These are phyloP conservation scores for Ophonus ardosiacus DNA, from an alignment of 2,888 invertebrate genomes.

Conservation along the genomic window DNA sequence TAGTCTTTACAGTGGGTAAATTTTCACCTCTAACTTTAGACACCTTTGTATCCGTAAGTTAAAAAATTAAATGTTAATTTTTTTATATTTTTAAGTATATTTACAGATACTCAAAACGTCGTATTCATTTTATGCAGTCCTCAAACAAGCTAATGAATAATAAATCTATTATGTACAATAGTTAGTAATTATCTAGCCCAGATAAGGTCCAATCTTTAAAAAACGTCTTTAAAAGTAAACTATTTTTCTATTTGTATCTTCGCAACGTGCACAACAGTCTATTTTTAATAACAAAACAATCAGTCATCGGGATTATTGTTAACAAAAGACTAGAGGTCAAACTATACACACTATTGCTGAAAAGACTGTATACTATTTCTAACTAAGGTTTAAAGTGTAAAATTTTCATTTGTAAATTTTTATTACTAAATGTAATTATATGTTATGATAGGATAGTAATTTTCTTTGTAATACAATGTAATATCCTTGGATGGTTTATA, in stretches of 20 bases:
- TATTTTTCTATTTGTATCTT: neutral
- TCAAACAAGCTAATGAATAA: conserved; percentile 39
- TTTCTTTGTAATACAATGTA: neutral
- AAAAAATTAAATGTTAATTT: neutral
- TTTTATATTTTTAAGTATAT: neutral
- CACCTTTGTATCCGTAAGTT: conserved; percentile 72
- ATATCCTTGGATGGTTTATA: neutral
- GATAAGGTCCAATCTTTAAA: neutral
- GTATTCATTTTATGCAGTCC: conserved; percentile 31
- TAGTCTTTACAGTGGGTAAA: conserved; percentile 72
- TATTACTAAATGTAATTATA: neutral
- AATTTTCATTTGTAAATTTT: neutral
- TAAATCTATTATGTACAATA: neutral
- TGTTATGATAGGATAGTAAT: neutral
- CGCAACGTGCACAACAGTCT: neutral
- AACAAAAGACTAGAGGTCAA: neutral
- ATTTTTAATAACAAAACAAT: neutral
- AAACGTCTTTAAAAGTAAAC: neutral
- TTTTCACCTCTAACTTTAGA: conserved; percentile 72
- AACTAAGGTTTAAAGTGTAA: neutral
- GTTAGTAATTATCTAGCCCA: neutral
- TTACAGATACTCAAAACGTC: conserved; percentile 17
- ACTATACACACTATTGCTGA: neutral
- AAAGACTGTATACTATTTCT: neutral
- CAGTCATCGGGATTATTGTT: neutral